Evolutionary conservation across 1,140 invertebrate genomes (phyloP).

Genomic region (Amphibalanus amphitrite): DNA sequence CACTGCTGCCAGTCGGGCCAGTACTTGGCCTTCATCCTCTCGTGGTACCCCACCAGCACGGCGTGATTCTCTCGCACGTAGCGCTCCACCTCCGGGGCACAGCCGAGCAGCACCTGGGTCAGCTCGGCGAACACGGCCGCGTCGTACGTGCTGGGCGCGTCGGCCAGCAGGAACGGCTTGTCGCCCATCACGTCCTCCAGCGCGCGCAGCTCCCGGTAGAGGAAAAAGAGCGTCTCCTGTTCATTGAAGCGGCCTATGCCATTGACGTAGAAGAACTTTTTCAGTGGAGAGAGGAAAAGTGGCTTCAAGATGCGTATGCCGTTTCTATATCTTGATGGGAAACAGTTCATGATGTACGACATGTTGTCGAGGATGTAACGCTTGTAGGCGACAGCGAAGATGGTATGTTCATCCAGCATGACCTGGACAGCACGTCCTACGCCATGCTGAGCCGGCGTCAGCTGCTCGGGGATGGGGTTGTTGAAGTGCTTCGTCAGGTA

Average conservation of each 20-base stretch:
- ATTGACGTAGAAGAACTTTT: not conserved
- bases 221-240: constrained; percentile 10
- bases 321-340: not conserved
- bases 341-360: not conserved
- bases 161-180: not conserved
- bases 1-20: constrained; percentile 28
- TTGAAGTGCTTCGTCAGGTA: constrained; percentile 11
- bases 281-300: not conserved
- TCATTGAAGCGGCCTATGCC: constrained; percentile 11
- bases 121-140: not conserved
- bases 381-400: not conserved
- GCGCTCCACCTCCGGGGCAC: not conserved
- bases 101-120: constrained; percentile 2
- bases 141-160: not conserved
- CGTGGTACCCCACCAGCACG: constrained; percentile 23
- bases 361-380: not conserved
- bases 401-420: constrained; percentile 17
- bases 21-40: constrained; percentile 22
- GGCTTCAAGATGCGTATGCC: not conserved
- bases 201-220: constrained; percentile 8
- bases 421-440: constrained; percentile 13
- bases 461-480: constrained; percentile 6
- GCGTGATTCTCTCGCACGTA: not conserved
- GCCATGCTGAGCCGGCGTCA: constrained; percentile 6
- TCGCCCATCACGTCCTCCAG: constrained; percentile 8